Conservation (phyloP, 2,888 invertebrate species). For the Dryococelus australis region DNA sequence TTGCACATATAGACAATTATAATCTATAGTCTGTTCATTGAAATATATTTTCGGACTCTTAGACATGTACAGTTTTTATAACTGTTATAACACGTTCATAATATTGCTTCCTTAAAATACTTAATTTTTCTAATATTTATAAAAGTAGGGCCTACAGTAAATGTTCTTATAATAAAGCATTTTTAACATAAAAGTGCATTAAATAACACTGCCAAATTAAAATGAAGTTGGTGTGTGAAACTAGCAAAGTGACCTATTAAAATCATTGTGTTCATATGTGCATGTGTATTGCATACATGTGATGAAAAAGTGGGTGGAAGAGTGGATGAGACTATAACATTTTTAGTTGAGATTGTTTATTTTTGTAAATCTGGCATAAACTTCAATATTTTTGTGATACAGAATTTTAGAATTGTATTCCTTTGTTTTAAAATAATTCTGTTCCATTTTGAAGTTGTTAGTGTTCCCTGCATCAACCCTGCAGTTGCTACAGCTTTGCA, state of each 20-base stretch:
- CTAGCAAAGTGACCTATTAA: not conserved
- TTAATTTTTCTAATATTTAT: not conserved
- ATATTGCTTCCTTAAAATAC: not conserved
- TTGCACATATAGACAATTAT: not conserved
- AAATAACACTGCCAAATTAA: not conserved
- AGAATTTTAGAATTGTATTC: no score
- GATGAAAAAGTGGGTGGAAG: not conserved
- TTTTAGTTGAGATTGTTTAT: no score
- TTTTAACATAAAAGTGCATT: not conserved
- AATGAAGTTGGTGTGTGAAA: not conserved
- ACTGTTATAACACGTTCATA: not conserved
- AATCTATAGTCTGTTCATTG: not conserved
- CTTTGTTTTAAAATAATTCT: no score
- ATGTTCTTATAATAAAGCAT: not conserved
- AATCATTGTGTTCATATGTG: not conserved
- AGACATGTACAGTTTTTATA: slow-evolving; percentile 6
- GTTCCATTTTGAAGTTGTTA: no score
- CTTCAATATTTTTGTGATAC: no score
- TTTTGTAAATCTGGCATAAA: no score
- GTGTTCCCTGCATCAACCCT: no score
- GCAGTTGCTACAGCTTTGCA: no score
- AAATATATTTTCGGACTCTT: not conserved
- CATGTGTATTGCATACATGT: not conserved
- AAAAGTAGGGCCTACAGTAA: not conserved
- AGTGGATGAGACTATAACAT: not conserved